These are phyloP conservation scores for Triops cancriformis DNA, from an alignment of 1,140 invertebrate species.

Conservation along the genomic window DNA sequence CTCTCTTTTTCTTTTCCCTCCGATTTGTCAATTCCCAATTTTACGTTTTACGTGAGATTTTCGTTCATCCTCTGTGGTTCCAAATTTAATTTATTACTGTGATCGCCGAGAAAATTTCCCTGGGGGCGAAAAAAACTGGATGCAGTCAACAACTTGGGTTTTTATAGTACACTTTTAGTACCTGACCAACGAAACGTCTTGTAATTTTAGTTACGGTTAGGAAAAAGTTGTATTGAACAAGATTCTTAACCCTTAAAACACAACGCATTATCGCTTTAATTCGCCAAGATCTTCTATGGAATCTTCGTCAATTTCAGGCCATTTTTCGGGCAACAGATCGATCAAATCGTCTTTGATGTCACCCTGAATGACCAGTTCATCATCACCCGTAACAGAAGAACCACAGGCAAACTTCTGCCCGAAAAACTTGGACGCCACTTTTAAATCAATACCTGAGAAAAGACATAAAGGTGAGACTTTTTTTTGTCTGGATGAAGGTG, in stretches of 20 bases:
- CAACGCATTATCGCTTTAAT: slow-evolving; percentile 41
- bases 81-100: not conserved
- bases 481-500: slow-evolving; percentile 28
- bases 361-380: slow-evolving; percentile 99
- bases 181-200: not conserved
- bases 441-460: slow-evolving; percentile 84
- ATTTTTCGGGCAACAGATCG: slow-evolving; percentile 95
- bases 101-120: not conserved
- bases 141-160: slow-evolving; percentile 6
- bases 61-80: not conserved
- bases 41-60: not conserved
- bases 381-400: slow-evolving; percentile 93
- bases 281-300: slow-evolving; percentile 49
- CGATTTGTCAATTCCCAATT: not conserved
- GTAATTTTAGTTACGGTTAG: not conserved
- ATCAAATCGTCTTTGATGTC: slow-evolving; percentile 96
- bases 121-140: not conserved
- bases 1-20: not conserved
- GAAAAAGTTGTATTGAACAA: not conserved
- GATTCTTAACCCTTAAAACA: not conserved
- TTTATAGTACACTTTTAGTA: slow-evolving; percentile 11
- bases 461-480: not conserved
- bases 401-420: slow-evolving; percentile 97
- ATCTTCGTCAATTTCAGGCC: slow-evolving; percentile 63
- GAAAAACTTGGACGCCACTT: slow-evolving; percentile 96